Conservation (phyloP, 2,888 invertebrate species). For the Gibbula magus region DNA sequence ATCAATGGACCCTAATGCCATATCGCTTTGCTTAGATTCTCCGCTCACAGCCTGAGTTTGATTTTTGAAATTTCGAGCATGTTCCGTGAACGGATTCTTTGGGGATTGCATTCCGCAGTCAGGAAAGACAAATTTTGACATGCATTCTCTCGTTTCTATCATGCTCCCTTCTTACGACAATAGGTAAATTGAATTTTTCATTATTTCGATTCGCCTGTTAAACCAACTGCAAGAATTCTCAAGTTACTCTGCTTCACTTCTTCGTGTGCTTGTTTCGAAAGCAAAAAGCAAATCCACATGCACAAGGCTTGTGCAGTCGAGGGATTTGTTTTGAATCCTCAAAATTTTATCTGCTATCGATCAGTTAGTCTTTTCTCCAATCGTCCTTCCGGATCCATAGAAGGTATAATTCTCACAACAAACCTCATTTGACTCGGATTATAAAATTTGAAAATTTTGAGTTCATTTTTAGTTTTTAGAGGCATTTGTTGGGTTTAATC, state of each 20-base stretch:
- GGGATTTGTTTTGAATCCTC: no score
- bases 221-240: neutral
- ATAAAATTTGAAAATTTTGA: no score
- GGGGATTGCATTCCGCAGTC: neutral
- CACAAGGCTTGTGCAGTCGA: no score
- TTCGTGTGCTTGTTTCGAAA: no score
- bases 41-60: neutral
- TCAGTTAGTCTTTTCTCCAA: no score
- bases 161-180: neutral
- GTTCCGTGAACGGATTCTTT: neutral
- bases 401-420: no score
- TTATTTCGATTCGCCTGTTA: constrained; percentile 5
- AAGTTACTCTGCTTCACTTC: neutral
- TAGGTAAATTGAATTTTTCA: constrained; percentile 22
- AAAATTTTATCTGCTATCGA: no score
- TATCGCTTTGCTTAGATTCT: constrained; percentile 13
- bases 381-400: no score
- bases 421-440: no score
- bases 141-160: neutral
- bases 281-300: no score
- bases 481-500: no score
- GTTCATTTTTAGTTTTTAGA: no score
- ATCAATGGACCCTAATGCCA: constrained; percentile 16
- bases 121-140: neutral
- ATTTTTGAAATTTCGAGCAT: constrained; percentile 22